Evolutionary conservation across 2,113 vertebrate genomes (phyloP).

Genomic region (Paracanthobrama guichenoti): DNA sequence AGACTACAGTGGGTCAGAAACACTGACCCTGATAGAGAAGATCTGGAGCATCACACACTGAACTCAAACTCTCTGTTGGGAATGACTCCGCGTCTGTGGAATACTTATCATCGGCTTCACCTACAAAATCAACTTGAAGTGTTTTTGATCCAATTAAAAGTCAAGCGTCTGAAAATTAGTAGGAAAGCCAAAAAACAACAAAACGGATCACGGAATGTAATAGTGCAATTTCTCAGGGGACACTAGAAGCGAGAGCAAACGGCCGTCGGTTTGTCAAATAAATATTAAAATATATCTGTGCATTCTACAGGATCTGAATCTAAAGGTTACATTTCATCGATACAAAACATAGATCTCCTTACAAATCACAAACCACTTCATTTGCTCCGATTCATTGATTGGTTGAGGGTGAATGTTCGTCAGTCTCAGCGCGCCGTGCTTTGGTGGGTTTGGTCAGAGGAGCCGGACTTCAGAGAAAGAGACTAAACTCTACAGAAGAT

Average conservation of each 20-base stretch:
- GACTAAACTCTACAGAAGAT: neutral
- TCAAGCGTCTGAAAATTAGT: neutral
- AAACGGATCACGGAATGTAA: conserved; percentile 64
- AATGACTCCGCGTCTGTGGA: too few species aligned
- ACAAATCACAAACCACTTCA: neutral
- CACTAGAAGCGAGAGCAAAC: conserved; percentile 32
- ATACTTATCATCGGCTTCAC: too few species aligned
- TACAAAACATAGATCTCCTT: conserved; percentile 7
- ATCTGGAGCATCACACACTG: too few species aligned
- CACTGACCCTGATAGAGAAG: too few species aligned
- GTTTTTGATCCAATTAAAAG: neutral
- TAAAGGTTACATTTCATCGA: neutral
- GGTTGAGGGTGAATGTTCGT: neutral
- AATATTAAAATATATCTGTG: conserved; percentile 9
- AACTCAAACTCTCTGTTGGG: too few species aligned
- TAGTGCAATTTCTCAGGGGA: conserved; percentile 85
- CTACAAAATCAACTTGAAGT: neutral
- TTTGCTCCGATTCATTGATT: neutral
- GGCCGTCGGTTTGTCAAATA: neutral
- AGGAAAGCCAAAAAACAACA: conserved; percentile 17
- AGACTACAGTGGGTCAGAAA: too few species aligned
- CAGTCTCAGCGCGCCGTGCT: neutral
- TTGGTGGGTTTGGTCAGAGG: neutral
- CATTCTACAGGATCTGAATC: neutral
- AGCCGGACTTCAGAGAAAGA: neutral